Conservation (phyloP, 1,140 invertebrate genomes). For the Medauroidea extradentata region DNA sequence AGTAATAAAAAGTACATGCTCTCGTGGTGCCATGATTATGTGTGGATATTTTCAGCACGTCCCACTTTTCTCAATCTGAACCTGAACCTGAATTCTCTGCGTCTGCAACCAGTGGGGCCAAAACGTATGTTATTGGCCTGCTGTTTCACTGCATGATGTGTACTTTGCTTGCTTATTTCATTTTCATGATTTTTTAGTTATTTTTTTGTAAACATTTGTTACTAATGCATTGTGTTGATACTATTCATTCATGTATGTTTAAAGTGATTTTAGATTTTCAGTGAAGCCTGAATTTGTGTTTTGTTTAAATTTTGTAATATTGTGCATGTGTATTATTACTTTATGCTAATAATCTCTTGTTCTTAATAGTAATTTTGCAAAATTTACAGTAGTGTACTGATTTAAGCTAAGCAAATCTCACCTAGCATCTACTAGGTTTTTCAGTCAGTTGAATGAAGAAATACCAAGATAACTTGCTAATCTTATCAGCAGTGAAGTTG, state of each 20-base stretch:
- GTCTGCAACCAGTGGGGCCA: slow-evolving; percentile 66
- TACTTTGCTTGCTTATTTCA: slow-evolving; percentile 4
- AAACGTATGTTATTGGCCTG: slow-evolving; percentile 60
- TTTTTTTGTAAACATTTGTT: slow-evolving; percentile 14
- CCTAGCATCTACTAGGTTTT: too few relatives aligned
- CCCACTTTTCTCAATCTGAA: slow-evolving; percentile 94
- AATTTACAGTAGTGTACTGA: too few relatives aligned
- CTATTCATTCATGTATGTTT: too few relatives aligned
- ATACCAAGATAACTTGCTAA: too few relatives aligned
- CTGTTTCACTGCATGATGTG: not conserved
- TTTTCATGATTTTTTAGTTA: slow-evolving; percentile 7
- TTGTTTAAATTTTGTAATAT: not conserved
- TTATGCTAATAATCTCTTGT: not conserved
- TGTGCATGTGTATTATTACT: not conserved
- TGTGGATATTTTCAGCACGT: slow-evolving; percentile 75
- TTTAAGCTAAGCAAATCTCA: too few relatives aligned
- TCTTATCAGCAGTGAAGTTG: too few relatives aligned
- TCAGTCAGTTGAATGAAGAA: too few relatives aligned
- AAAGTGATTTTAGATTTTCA: too few relatives aligned
- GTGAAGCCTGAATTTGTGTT: too few relatives aligned
- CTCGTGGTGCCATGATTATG: slow-evolving; percentile 4
- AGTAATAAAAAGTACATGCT: not conserved
- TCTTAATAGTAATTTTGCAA: too few relatives aligned
- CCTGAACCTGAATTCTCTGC: slow-evolving; percentile 85
- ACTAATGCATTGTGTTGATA: not conserved